Percentiles rank a stretch among this genome's conserved stretches.
These are phyloP conservation scores for Mobula hypostoma DNA, from an alignment of 2,113 vertebrate genomes.

Conservation along the genomic window DNA sequence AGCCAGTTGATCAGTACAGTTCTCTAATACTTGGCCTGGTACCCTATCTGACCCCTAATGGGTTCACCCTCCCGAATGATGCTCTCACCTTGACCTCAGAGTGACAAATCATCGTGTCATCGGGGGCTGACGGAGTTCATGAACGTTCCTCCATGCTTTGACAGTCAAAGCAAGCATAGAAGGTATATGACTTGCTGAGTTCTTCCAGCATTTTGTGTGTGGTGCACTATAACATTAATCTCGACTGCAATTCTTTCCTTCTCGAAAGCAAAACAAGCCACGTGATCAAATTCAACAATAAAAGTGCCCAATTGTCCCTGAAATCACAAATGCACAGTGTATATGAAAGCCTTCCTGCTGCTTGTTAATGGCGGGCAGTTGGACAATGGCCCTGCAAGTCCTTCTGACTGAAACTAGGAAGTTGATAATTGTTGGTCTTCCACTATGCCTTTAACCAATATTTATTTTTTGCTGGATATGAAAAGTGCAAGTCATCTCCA, in stretches of 20 bases:
- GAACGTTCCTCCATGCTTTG: no score
- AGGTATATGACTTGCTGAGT: no score
- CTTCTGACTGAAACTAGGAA: not conserved
- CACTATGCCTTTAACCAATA: not conserved
- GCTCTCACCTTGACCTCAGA: no score
- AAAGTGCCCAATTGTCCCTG: not conserved
- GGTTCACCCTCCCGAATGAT: no score
- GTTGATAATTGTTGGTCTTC: not conserved
- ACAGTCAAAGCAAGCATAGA: no score
- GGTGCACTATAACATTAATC: not conserved
- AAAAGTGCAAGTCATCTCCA: not conserved
- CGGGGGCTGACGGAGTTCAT: no score
- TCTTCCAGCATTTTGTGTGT: no score
- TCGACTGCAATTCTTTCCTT: not conserved
- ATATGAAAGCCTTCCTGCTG: not conserved
- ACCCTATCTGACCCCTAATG: no score
- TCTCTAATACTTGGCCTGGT: no score
- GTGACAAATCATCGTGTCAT: no score
- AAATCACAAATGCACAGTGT: not conserved
- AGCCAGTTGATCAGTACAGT: no score
- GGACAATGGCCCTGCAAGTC: not conserved
- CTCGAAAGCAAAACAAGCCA: not conserved
- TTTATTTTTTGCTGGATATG: no score
- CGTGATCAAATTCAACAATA: not conserved
- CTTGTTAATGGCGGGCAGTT: not conserved